Evolutionary conservation across 2,797 vertebrate genomes (phyloP).

Genomic region (Lepilemur septentrionalis): DNA sequence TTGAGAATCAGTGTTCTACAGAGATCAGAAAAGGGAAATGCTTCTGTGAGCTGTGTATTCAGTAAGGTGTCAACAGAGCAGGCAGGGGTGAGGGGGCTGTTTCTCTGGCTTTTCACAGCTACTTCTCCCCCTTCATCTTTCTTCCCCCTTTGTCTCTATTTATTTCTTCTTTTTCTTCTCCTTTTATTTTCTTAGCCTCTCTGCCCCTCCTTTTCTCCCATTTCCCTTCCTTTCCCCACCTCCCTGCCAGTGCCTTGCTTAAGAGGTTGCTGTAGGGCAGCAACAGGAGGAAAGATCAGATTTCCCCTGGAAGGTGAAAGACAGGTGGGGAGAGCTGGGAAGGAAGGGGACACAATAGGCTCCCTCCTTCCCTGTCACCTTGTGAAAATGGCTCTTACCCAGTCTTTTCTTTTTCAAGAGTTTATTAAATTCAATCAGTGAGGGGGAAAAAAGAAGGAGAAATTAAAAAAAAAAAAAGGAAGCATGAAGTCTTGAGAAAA

Average conservation of each 20-base stretch:
- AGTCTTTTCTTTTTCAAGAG: conserved; percentile 44
- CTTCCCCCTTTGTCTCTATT: background rate
- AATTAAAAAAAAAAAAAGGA: conserved; percentile 73
- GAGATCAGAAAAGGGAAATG: background rate
- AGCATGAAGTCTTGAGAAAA: conserved; percentile 76
- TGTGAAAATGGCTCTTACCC: background rate
- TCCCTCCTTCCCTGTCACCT: conserved; percentile 24
- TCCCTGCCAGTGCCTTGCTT: background rate
- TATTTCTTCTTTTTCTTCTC: background rate
- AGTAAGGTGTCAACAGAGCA: background rate
- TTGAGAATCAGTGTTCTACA: background rate
- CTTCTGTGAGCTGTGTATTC: background rate
- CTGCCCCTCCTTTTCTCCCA: background rate
- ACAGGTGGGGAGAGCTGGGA: background rate
- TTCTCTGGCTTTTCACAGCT: background rate
- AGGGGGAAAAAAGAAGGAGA: conserved; percentile 41
- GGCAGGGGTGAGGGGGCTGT: no score
- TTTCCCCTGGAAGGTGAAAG: background rate
- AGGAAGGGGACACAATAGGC: background rate
- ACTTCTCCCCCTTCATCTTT: background rate
- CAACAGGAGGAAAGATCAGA: background rate
- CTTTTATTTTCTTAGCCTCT: background rate
- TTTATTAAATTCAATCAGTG: conserved; percentile 67
- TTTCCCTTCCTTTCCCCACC: background rate
- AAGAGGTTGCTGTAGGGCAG: background rate